Evolutionary conservation across 2,113 vertebrate genomes (phyloP).

Genomic region (Trochalopteron elliotii): DNA sequence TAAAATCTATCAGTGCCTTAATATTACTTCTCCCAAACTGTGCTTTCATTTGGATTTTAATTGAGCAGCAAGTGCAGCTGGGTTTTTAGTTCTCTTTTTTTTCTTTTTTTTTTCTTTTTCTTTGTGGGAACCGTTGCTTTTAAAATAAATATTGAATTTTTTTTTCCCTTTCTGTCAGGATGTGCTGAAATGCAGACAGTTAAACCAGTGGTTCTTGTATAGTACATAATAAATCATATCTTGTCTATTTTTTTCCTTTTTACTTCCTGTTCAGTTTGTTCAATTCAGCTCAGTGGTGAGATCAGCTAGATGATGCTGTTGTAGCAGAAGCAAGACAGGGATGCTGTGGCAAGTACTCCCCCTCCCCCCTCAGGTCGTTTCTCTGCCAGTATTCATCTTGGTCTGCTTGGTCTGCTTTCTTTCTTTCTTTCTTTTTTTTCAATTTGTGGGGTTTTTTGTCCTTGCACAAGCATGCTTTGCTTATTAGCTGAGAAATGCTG

Average conservation of each 20-base stretch:
- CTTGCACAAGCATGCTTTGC: neutral
- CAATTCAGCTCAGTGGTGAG: neutral
- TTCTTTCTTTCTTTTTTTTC: neutral
- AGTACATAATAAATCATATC: slow-evolving; percentile 52
- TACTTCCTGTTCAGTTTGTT: slow-evolving; percentile 62
- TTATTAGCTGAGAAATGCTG: neutral
- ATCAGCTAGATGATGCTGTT: slow-evolving; percentile 60
- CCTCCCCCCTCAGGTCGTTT: neutral
- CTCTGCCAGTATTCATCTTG: neutral
- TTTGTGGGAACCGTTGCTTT: neutral
- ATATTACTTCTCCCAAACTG: neutral
- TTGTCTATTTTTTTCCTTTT: slow-evolving; percentile 10
- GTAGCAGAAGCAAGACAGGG: neutral
- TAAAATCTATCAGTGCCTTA: neutral
- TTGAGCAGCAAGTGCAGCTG: neutral
- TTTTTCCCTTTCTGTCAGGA: neutral
- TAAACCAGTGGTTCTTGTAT: slow-evolving; percentile 42
- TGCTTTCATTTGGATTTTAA: neutral
- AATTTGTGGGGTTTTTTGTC: no score
- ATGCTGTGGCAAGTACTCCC: slow-evolving; percentile 29
- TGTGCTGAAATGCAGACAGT: slow-evolving; percentile 51
- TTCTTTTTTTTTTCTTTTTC: neutral
- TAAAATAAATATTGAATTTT: neutral
- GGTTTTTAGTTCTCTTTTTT: neutral
- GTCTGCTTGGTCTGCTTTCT: neutral